Base-by-base conservation (phyloP, 2,113 vertebrate species). In the Zosterops hypoxanthus region DNA sequence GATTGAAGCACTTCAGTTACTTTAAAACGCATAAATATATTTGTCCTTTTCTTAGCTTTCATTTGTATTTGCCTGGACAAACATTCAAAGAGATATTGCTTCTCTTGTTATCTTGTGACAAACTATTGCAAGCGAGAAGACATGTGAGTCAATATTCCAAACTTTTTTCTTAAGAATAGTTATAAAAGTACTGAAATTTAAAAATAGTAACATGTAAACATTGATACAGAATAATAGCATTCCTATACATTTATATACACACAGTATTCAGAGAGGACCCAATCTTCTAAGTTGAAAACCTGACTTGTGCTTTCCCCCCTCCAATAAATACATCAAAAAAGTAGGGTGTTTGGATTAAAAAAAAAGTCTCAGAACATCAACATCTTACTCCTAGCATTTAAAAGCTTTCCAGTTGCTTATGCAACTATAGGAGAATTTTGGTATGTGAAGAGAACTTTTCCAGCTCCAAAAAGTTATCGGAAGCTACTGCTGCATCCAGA, bases 161-260 rank as follows among this genome's bases (percentile, higher is more conserved):
- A 98, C 96, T 97, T 93, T 98, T 97, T 97, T 98, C 93, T 98
- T 98, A 98, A 98, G 98, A 98, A 98, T 95, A 97, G 95, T 98
- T 99, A 99, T 98, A 99, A 99, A 99, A 99, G 98, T 99, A 98
- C 98, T 97, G 97, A 98, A 98, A 97, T 98, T 98, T 99, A 99
- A 98, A 99, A 99, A 98, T 98, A 97, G 98, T 97, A 98, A 98
- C 97, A 97, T 99, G 99, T 99, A 99, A 99, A 99, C 99, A 99
- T 98, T 98, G 97, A 98, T 97, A 98, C 95, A 97, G 96, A 98
- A 91, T 96, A 98, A 97, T 90, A 97, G 98, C 97, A 98, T 98
- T 98, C 98, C 96, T 97, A 97, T 95, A 98, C 92, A 97, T 98
- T 98, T 98, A 97, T 98, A 73, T 95, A 95, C 82, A 98, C 93